Conservation (phyloP, 1,140 invertebrate genomes). For the Penaeus indicus region DNA sequence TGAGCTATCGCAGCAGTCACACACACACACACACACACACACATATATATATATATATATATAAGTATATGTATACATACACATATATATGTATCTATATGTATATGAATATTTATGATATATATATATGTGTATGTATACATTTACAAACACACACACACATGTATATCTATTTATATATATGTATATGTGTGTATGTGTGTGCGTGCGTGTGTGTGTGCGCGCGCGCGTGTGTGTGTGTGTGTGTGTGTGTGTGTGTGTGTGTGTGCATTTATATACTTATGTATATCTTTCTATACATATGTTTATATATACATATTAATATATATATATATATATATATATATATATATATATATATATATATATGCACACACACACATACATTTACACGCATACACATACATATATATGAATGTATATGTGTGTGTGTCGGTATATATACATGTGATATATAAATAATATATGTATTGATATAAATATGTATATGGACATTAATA, state of each 20-base stretch:
- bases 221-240: neutral
- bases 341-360: too few species aligned
- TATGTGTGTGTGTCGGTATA: neutral
- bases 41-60: slow-evolving; percentile 32
- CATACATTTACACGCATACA: slow-evolving; percentile 3
- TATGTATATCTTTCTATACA: slow-evolving; percentile 19
- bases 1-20: too few species aligned
- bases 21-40: neutral
- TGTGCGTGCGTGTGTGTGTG: neutral
- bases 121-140: too few species aligned
- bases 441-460: too few species aligned
- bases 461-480: too few species aligned
- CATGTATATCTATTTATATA: neutral
- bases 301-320: slow-evolving; percentile 30
- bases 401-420: slow-evolving; percentile 29
- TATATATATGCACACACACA: too few species aligned
- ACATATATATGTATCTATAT: slow-evolving; percentile 24
- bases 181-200: neutral
- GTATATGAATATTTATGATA: slow-evolving; percentile 12
- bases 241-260: neutral
- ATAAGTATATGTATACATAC: slow-evolving; percentile 22
- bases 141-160: neutral
- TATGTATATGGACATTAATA: too few species aligned
- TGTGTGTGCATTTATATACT: neutral
- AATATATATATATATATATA: slow-evolving; percentile 29